phyloP scores from a whole-genome alignment of 2,113 vertebrate genomes.

The Meriones unguiculatus region DNA sequence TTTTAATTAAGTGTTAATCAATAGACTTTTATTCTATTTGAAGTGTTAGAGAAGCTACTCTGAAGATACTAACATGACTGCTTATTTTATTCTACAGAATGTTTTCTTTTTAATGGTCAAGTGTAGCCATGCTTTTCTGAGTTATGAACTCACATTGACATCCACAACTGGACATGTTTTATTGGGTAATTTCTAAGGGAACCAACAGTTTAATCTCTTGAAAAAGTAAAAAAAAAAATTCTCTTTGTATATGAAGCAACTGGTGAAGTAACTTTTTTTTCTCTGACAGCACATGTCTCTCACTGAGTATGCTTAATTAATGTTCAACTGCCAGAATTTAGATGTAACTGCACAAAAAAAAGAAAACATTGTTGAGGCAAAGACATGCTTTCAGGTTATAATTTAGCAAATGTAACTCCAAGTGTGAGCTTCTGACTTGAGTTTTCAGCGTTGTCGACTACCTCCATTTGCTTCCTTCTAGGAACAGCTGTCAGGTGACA shows the following conservation, averaged over 20 bases:
- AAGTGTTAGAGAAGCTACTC: slow-evolving; percentile 32
- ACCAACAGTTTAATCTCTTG: slow-evolving; percentile 34
- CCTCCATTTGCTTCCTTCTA: neutral
- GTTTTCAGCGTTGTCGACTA: neutral
- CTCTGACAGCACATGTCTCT: slow-evolving; percentile 43
- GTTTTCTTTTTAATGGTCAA: slow-evolving; percentile 47
- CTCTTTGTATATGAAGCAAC: slow-evolving; percentile 17
- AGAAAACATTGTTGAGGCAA: slow-evolving; percentile 15
- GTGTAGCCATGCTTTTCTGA: slow-evolving; percentile 53
- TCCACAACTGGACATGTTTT: slow-evolving; percentile 53
- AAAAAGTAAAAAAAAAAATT: neutral
- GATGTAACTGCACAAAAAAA: slow-evolving; percentile 10
- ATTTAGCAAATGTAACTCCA: neutral
- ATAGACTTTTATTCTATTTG: slow-evolving; percentile 60
- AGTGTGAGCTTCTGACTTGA: neutral
- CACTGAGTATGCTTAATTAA: slow-evolving; percentile 51
- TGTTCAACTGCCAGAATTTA: slow-evolving; percentile 39
- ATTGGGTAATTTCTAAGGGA: slow-evolving; percentile 59
- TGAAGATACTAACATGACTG: slow-evolving; percentile 40
- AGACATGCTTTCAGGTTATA: neutral
- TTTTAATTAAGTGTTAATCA: slow-evolving; percentile 75
- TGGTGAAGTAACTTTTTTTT: slow-evolving; percentile 44
- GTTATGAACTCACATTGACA: neutral
- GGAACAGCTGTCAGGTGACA: neutral
- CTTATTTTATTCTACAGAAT: slow-evolving; percentile 48